Evolutionary conservation across 2,113 vertebrate species (phyloP).

Genomic region (Origma solitaria): DNA sequence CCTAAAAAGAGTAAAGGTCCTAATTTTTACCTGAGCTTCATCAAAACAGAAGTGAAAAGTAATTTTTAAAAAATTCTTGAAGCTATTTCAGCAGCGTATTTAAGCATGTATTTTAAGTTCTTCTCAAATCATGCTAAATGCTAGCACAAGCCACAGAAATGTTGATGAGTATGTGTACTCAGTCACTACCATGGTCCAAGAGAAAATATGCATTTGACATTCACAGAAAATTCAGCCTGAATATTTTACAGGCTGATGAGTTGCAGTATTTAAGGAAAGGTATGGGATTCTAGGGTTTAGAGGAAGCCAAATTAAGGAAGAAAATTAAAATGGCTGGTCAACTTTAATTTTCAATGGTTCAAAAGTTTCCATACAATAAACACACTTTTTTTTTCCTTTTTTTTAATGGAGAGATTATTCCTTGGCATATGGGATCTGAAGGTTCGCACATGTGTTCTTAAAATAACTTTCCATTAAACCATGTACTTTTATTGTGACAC

Average conservation of each 20-base stretch:
- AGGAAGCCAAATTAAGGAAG: not conserved
- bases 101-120: not conserved
- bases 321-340: not conserved
- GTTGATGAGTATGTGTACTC: not conserved
- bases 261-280: not conserved
- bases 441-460: not conserved
- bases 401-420: not conserved
- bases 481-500: not conserved
- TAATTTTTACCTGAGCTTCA: not conserved
- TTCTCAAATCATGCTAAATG: not conserved
- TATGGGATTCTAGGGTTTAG: not conserved
- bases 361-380: not conserved
- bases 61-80: not conserved
- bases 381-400: not conserved
- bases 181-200: not conserved
- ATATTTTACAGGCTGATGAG: not conserved
- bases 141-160: not conserved
- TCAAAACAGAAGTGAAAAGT: not conserved
- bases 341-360: not conserved
- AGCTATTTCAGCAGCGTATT: not conserved
- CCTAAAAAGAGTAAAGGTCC: not conserved
- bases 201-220: not conserved
- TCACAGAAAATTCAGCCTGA: constrained; percentile 2
- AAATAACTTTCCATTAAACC: not conserved
- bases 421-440: not conserved